Evolutionary conservation across 2,888 invertebrate species (phyloP).

Genomic region (Amaurobius ferox): DNA sequence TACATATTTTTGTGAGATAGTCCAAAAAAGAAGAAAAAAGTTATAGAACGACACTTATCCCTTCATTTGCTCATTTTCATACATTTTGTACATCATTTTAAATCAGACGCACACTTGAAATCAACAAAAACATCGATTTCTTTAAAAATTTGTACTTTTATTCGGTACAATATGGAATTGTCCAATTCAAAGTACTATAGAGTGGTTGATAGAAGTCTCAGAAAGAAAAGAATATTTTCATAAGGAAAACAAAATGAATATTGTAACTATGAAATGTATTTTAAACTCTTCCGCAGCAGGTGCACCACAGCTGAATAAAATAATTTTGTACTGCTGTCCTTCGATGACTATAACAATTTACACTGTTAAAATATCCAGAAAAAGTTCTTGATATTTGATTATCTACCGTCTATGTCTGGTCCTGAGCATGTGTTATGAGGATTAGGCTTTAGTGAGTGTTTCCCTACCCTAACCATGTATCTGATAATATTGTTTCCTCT

Average conservation of each 20-base stretch:
- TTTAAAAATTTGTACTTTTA: slow-evolving; percentile 23
- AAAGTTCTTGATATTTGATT: slow-evolving; percentile 63
- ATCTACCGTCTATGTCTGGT: slow-evolving; percentile 54
- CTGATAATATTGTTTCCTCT: slow-evolving; percentile 71
- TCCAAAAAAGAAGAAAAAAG: neutral
- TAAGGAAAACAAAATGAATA: slow-evolving; percentile 19
- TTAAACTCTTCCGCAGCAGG: slow-evolving; percentile 44
- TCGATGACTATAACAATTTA: slow-evolving; percentile 57
- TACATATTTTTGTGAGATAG: slow-evolving; percentile 48
- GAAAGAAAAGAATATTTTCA: slow-evolving; percentile 50
- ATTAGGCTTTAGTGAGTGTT: slow-evolving; percentile 71
- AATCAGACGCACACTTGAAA: slow-evolving; percentile 48
- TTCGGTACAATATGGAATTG: slow-evolving; percentile 1
- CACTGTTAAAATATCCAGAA: slow-evolving; percentile 46
- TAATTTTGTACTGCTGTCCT: slow-evolving; percentile 69
- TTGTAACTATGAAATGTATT: slow-evolving; percentile 20
- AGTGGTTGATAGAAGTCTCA: slow-evolving; percentile 31
- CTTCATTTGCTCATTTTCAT: neutral
- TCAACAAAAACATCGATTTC: slow-evolving; percentile 1
- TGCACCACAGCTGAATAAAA: slow-evolving; percentile 71
- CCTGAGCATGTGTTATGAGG: slow-evolving; percentile 66
- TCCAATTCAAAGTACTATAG: slow-evolving; percentile 63
- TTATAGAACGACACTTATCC: neutral
- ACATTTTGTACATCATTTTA: neutral
- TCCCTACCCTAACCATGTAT: slow-evolving; percentile 57